Evolutionary conservation across 2,888 invertebrate species (phyloP).

Genomic region (Liposcelis brunnea): DNA sequence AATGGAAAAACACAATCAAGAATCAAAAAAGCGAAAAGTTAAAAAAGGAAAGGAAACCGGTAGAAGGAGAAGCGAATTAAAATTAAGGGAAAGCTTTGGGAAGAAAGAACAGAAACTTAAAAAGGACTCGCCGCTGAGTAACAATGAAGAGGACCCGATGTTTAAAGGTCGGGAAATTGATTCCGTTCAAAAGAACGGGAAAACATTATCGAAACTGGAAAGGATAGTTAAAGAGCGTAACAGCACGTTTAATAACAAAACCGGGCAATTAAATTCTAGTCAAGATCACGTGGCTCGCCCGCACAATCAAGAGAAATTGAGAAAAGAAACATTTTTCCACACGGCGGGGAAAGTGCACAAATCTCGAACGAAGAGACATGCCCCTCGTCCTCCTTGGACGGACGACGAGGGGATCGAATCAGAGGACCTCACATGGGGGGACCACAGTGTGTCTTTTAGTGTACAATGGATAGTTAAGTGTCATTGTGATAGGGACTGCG

Average conservation of each 20-base stretch:
- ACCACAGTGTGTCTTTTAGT: slow-evolving; percentile 7
- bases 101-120: background rate
- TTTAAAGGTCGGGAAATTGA: no score
- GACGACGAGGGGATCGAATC: background rate
- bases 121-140: background rate
- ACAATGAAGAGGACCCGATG: background rate
- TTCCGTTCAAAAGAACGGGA: background rate
- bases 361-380: background rate
- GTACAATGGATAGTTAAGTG: slow-evolving; percentile 8
- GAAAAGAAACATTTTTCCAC: no score
- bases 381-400: background rate
- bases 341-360: background rate
- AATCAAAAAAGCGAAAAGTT: background rate
- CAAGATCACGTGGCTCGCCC: background rate
- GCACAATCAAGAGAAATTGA: no score
- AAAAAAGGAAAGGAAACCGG: background rate
- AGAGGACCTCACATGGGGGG: background rate
- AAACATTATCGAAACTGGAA: background rate
- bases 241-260: background rate
- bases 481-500: slow-evolving; percentile 1
- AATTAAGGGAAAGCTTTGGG: background rate
- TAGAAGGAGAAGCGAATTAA: background rate
- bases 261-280: no score
- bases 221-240: background rate
- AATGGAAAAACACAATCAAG: background rate